Conservation (phyloP, 2,113 vertebrate species). For the Brachionichthys hirsutus region DNA sequence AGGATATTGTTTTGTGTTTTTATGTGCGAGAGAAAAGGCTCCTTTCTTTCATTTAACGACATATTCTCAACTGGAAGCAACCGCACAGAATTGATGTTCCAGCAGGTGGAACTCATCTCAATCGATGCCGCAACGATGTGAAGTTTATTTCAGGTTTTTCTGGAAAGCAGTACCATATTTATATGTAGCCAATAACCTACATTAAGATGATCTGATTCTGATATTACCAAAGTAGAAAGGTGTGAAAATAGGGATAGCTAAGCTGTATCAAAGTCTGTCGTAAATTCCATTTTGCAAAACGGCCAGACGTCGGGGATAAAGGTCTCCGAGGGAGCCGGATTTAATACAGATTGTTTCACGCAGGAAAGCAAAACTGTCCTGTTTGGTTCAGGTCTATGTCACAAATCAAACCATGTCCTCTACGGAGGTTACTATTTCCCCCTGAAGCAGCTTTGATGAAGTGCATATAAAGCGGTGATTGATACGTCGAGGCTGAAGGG, state of each 20-base stretch:
- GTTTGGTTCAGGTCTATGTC: constrained; percentile 32
- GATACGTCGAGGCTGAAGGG: constrained; percentile 23
- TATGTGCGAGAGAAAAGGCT: background rate
- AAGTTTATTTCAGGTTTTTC: no score
- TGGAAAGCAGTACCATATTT: no score
- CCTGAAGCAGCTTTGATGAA: constrained; percentile 37
- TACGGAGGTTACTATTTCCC: constrained; percentile 24
- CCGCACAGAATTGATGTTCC: no score
- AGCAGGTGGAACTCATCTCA: no score
- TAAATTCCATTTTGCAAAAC: constrained; percentile 6
- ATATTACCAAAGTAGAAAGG: no score
- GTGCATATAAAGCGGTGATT: constrained; percentile 39
- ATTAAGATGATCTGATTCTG: no score
- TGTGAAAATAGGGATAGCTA: no score
- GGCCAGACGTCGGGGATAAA: constrained; percentile 18
- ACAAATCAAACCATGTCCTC: constrained; percentile 37
- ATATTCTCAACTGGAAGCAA: no score
- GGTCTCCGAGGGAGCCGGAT: constrained; percentile 22
- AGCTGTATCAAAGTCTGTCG: background rate
- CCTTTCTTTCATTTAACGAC: no score
- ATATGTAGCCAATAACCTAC: no score
- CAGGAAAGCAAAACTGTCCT: constrained; percentile 31
- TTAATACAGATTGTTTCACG: constrained; percentile 39
- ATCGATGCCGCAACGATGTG: no score
- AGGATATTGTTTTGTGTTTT: background rate